Conservation (phyloP, 2,797 vertebrate genomes). For the Leuciscus waleckii region DNA sequence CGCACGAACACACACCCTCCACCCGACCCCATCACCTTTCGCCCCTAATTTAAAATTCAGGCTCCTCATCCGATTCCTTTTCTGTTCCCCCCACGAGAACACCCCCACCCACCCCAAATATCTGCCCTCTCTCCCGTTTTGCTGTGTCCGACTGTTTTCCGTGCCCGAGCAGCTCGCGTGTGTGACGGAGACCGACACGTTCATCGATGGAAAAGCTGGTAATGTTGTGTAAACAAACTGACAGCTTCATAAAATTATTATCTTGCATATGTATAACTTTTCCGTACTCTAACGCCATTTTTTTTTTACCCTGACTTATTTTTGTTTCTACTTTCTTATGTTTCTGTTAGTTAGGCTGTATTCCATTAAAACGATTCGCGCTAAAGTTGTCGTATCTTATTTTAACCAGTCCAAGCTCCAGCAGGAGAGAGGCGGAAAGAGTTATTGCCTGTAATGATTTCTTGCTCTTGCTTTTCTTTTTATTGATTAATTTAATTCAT, state of each 20-base stretch:
- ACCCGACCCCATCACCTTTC: conserved; percentile 62
- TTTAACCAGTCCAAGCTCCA: conserved; percentile 4
- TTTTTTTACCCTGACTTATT: background rate
- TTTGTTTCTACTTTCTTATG: background rate
- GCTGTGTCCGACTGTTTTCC: conserved; percentile 44
- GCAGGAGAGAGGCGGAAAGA: conserved; percentile 40
- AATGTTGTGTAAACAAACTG: conserved; percentile 45
- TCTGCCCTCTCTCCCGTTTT: conserved; percentile 37
- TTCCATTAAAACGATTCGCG: background rate
- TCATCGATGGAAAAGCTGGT: conserved; percentile 60
- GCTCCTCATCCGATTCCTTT: conserved; percentile 65
- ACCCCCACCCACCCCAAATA: conserved; percentile 22
- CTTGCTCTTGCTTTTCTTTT: conserved; percentile 70
- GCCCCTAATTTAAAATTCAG: conserved; percentile 59
- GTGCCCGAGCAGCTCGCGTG: conserved; percentile 38
- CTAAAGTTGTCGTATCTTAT: conserved; percentile 9
- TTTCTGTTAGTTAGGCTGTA: background rate
- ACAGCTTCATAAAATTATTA: conserved; percentile 16
- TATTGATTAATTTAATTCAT: conserved; percentile 83
- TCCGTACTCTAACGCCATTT: background rate
- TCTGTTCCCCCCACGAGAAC: conserved; percentile 55
- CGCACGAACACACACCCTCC: conserved; percentile 37
- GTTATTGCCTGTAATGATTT: conserved; percentile 73
- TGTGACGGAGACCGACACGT: conserved; percentile 44
- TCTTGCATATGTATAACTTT: conserved; percentile 16